These are phyloP conservation scores for Tiliacea aurago DNA, from an alignment of 2,888 invertebrate genomes.

Conservation along the genomic window DNA sequence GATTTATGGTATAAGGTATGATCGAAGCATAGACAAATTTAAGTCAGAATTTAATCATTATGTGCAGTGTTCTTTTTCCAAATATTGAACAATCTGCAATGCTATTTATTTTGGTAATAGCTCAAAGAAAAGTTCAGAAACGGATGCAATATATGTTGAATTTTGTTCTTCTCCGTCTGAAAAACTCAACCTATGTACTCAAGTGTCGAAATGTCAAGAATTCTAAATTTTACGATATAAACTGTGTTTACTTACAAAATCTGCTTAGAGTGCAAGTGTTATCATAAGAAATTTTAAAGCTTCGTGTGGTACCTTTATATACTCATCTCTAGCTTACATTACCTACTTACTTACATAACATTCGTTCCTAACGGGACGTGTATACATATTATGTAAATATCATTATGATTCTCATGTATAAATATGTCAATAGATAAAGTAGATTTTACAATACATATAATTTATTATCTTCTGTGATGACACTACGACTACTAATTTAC, in stretches of 20 bases:
- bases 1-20: constrained; percentile 61
- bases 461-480: constrained; percentile 89
- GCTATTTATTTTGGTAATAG: constrained; percentile 44
- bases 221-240: constrained; percentile 74
- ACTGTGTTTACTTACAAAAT: constrained; percentile 83
- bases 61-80: constrained; percentile 27
- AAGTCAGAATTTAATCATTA: constrained; percentile 34
- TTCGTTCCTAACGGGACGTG: constrained; percentile 91
- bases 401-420: constrained; percentile 88
- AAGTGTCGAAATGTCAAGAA: constrained; percentile 62
- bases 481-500: constrained; percentile 87
- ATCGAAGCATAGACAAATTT: constrained; percentile 61
- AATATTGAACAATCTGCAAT: constrained; percentile 35
- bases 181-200: constrained; percentile 44
- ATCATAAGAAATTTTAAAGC: constrained; percentile 91
- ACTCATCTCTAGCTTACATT: constrained; percentile 88
- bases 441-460: constrained; percentile 88
- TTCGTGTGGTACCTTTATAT: constrained; percentile 89
- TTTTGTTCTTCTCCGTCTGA: constrained; percentile 20
- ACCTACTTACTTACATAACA: constrained; percentile 89
- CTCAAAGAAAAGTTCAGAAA: constrained; percentile 54
- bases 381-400: constrained; percentile 90
- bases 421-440: constrained; percentile 89
- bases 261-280: constrained; percentile 89
- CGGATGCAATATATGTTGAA: constrained; percentile 19